Percentiles rank a stretch among this genome's conserved stretches.
Evolutionary conservation across 2,888 invertebrate genomes (phyloP).

Genomic region (Phalera bucephala): DNA sequence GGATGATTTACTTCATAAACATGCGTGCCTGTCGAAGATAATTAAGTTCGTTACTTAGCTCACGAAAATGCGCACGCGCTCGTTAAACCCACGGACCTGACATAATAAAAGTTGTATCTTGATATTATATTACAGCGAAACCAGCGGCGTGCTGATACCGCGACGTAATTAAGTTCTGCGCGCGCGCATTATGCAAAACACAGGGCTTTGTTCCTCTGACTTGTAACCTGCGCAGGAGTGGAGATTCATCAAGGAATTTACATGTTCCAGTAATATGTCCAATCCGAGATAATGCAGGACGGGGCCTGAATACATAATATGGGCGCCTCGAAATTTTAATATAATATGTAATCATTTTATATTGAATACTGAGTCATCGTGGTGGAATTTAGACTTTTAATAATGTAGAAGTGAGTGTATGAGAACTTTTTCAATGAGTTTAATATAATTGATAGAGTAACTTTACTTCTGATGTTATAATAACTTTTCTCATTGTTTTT

Average conservation of each 20-base stretch:
- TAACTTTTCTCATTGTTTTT: no score
- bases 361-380: not conserved
- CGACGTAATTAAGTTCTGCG: conserved; percentile 4
- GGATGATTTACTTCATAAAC: no score
- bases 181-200: conserved; percentile 34
- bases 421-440: no score
- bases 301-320: not conserved
- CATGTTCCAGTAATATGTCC: not conserved
- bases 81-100: conserved; percentile 1
- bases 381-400: not conserved
- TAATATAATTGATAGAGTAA: no score
- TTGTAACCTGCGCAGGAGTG: not conserved
- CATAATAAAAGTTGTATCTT: conserved; percentile 2
- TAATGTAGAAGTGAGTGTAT: not conserved
- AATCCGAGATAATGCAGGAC: not conserved
- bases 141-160: conserved; percentile 7
- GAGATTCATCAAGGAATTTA: not conserved
- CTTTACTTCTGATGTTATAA: no score
- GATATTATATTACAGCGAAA: conserved; percentile 2
- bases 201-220: conserved; percentile 1
- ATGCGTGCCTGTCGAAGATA: no score
- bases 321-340: not conserved
- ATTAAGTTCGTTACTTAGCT: no score
- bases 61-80: not conserved
- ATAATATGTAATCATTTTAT: not conserved